Conservation (phyloP, 2,888 invertebrate genomes). For the Apotomis turbidana region DNA sequence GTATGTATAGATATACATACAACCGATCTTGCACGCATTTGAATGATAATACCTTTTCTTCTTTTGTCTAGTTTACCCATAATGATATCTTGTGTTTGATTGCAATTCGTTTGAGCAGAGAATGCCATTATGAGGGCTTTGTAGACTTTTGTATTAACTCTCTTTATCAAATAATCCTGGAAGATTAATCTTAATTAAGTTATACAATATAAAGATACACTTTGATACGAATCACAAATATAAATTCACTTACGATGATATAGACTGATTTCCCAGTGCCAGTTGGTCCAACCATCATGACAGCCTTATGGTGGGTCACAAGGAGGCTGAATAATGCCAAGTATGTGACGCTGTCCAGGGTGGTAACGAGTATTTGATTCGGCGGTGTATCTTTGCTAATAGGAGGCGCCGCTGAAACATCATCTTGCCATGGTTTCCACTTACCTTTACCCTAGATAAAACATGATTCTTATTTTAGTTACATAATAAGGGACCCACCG, state of each 20-base stretch:
- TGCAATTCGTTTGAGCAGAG: conserved; percentile 96
- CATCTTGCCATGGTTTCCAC: conserved; percentile 97
- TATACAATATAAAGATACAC: not conserved
- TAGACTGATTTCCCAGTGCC: conserved; percentile 98
- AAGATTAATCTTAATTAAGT: conserved; percentile 43
- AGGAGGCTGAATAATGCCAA: conserved; percentile 91
- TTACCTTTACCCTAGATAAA: conserved; percentile 90
- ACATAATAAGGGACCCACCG: not conserved
- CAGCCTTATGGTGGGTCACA: conserved; percentile 91
- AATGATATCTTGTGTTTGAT: conserved; percentile 96
- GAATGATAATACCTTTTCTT: conserved; percentile 86
- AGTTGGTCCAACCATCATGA: conserved; percentile 96
- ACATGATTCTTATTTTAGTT: not conserved
- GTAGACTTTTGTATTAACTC: conserved; percentile 90
- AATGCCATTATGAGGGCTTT: conserved; percentile 95
- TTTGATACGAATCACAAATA: too few relatives aligned
- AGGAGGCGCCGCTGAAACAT: conserved; percentile 88
- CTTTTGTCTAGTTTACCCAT: conserved; percentile 97
- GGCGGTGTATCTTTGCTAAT: conserved; percentile 95
- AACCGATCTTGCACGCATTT: not conserved
- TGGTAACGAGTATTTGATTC: conserved; percentile 97
- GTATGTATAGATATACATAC: too few relatives aligned
- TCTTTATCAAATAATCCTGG: conserved; percentile 91
- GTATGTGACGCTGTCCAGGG: conserved; percentile 94
- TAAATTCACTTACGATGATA: conserved; percentile 84